These are phyloP conservation scores for Tupiocoris notatus DNA, from an alignment of 2,888 invertebrate species.

Conservation along the genomic window DNA sequence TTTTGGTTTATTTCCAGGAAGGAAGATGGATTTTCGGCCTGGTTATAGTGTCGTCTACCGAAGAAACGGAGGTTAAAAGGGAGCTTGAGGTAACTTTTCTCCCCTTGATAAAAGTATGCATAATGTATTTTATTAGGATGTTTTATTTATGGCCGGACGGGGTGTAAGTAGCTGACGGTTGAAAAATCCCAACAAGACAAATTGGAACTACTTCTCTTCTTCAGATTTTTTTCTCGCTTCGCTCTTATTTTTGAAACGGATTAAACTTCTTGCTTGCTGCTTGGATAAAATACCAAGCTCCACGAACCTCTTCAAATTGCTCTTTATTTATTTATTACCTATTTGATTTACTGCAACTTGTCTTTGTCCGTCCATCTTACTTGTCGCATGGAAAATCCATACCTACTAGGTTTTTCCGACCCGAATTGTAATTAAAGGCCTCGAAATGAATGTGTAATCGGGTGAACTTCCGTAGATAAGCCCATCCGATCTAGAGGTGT, in stretches of 20 bases:
- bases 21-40: neutral
- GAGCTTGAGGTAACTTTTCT: neutral
- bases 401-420: too few relatives aligned
- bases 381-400: too few relatives aligned
- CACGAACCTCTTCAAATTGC: too few relatives aligned
- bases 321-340: too few relatives aligned
- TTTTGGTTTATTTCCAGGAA: neutral
- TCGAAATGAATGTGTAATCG: too few relatives aligned
- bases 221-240: neutral
- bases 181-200: neutral
- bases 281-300: neutral
- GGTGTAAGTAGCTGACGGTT: neutral
- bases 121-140: constrained; percentile 23
- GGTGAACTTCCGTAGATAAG: too few relatives aligned
- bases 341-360: neutral
- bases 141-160: constrained; percentile 12
- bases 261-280: too few relatives aligned
- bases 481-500: too few relatives aligned
- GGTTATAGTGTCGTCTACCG: neutral
- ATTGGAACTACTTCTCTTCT: neutral
- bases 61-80: neutral
- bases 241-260: neutral
- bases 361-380: neutral
- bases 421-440: too few relatives aligned
- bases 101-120: constrained; percentile 4